Evolutionary conservation across 2,113 vertebrate genomes (phyloP).

Genomic region (Lucifuga dentata): DNA sequence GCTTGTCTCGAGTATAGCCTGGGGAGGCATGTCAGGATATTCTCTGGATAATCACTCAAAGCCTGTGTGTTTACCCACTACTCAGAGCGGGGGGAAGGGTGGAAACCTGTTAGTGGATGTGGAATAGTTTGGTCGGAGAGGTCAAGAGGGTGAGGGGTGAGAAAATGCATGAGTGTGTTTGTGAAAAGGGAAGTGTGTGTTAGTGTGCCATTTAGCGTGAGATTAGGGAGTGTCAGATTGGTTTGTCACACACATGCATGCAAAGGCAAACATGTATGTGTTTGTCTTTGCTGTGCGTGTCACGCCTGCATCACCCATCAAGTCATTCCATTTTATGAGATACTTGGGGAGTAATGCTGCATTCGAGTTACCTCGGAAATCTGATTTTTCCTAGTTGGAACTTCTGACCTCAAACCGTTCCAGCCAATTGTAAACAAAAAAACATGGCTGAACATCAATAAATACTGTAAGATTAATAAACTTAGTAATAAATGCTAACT

Average conservation of each 20-base stretch:
- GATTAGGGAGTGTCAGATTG: background rate
- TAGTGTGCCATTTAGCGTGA: background rate
- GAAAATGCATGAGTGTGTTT: conserved; percentile 9
- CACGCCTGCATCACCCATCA: too few relatives aligned
- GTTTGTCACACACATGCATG: background rate
- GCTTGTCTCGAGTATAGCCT: conserved; percentile 48
- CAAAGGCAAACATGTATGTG: background rate
- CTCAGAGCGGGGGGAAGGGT: conserved; percentile 24
- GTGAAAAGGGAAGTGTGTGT: background rate
- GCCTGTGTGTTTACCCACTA: conserved; percentile 54
- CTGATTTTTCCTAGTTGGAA: too few relatives aligned
- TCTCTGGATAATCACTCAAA: conserved; percentile 71
- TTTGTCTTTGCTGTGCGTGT: too few relatives aligned
- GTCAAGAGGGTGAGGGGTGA: conserved; percentile 60
- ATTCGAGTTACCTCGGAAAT: too few relatives aligned
- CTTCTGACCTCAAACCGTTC: too few relatives aligned
- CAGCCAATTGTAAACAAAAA: too few relatives aligned
- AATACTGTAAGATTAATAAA: too few relatives aligned
- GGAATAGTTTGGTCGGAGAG: conserved; percentile 45
- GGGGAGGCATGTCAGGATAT: conserved; percentile 66
- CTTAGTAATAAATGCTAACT: too few relatives aligned
- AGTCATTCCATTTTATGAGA: too few relatives aligned
- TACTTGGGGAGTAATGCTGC: too few relatives aligned
- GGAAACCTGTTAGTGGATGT: conserved; percentile 25
- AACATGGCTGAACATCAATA: too few relatives aligned